These are phyloP conservation scores for Rhinopomastus cyanomelas DNA, from an alignment of 2,113 vertebrate genomes.

Conservation along the genomic window DNA sequence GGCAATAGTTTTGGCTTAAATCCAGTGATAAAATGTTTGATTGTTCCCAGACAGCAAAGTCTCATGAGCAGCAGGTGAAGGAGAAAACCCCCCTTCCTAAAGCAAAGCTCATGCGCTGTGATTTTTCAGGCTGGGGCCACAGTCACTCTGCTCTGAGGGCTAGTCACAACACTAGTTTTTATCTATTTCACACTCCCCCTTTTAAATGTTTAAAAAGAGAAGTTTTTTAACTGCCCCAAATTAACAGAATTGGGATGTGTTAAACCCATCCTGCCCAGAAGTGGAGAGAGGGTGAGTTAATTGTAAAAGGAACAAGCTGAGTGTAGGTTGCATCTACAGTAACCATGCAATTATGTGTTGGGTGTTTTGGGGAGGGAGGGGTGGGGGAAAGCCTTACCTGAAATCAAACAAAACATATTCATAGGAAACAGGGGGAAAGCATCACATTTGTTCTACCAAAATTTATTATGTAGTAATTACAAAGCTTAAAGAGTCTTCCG, in stretches of 20 bases:
- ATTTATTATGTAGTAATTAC: conserved; percentile 91
- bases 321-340: conserved; percentile 37
- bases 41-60: background rate
- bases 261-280: background rate
- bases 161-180: background rate
- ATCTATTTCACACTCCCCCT: background rate
- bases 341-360: conserved; percentile 46
- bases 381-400: conserved; percentile 27
- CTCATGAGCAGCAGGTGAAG: background rate
- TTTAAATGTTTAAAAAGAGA: background rate
- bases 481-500: conserved; percentile 88
- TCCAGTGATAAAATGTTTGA: background rate
- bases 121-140: background rate
- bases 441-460: conserved; percentile 89
- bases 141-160: background rate
- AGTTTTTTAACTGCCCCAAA: conserved; percentile 11
- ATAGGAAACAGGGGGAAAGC: conserved; percentile 65
- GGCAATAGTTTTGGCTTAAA: conserved; percentile 4
- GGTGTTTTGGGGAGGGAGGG: background rate
- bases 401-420: conserved; percentile 60
- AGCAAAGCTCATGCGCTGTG: background rate
- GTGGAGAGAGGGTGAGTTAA: background rate
- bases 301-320: background rate
- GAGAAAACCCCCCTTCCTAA: background rate
- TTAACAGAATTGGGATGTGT: background rate